A percentile compares a stretch with the other conserved stretches of the same genome.
Evolutionary conservation across 2,888 invertebrate species (phyloP).

Genomic region (Hyppa rectilinea): DNA sequence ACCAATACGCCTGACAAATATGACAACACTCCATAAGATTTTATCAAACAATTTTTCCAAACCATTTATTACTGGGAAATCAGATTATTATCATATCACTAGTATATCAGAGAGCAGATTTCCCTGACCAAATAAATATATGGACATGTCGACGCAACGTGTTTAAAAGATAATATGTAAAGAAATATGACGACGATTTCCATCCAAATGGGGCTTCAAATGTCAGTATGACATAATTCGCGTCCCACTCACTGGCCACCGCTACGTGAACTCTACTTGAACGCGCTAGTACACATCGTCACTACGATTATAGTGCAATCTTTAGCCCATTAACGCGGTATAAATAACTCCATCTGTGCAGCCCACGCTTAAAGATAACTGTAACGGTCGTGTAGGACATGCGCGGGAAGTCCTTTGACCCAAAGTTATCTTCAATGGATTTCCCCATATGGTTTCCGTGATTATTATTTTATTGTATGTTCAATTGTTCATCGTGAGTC

Average conservation of each 20-base stretch:
- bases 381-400: neutral
- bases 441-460: slow-evolving; percentile 3
- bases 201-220: neutral
- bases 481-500: neutral
- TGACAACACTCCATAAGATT: neutral
- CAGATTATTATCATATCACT: slow-evolving; percentile 1
- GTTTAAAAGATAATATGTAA: neutral
- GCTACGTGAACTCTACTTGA: neutral
- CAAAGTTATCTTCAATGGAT: neutral
- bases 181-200: neutral
- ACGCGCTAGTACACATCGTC: neutral
- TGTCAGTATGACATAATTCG: slow-evolving; percentile 6
- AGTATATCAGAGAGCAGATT: slow-evolving; percentile 3
- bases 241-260: neutral
- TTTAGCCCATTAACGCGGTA: slow-evolving; percentile 30
- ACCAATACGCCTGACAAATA: slow-evolving; percentile 1
- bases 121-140: slow-evolving; percentile 1
- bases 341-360: slow-evolving; percentile 50
- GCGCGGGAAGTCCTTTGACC: slow-evolving; percentile 5
- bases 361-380: slow-evolving; percentile 29
- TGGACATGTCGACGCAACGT: neutral
- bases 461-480: neutral
- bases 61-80: slow-evolving; percentile 10
- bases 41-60: neutral
- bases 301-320: slow-evolving; percentile 41